Conservation (phyloP, 2,113 vertebrate genomes). For the Mesembrinibis cayennensis region DNA sequence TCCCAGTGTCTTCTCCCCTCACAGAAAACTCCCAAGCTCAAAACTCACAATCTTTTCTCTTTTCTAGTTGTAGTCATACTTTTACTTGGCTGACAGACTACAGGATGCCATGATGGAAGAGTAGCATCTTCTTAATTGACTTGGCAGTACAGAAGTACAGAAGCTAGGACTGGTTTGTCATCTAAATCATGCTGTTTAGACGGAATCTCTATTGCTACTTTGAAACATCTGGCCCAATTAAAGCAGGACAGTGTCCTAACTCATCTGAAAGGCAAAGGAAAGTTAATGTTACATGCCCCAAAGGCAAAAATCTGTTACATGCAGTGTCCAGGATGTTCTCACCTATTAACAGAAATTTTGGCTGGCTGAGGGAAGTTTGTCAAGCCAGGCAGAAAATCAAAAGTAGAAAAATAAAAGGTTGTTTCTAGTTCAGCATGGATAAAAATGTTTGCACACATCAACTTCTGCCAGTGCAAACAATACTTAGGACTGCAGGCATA, state of each 20-base stretch:
- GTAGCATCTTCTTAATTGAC: slow-evolving; percentile 26
- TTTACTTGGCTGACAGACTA: slow-evolving; percentile 19
- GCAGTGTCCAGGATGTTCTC: not conserved
- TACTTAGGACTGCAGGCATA: not conserved
- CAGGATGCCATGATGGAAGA: not conserved
- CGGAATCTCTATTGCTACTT: slow-evolving; percentile 19
- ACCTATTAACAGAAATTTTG: not conserved
- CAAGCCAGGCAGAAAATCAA: not conserved
- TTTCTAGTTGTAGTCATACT: not conserved
- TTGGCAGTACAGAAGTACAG: not conserved
- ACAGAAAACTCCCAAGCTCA: not conserved
- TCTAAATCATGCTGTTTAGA: slow-evolving; percentile 39
- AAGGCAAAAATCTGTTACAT: slow-evolving; percentile 54
- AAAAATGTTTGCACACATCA: not conserved
- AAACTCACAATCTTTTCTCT: not conserved
- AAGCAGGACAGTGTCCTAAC: not conserved
- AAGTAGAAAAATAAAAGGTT: not conserved
- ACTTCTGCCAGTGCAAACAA: not conserved
- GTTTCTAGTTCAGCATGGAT: not conserved
- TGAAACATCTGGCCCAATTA: slow-evolving; percentile 60
- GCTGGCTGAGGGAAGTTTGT: not conserved
- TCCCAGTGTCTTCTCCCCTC: not conserved
- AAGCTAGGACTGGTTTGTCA: slow-evolving; percentile 23
- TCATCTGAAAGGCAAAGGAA: slow-evolving; percentile 48
- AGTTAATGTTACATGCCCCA: slow-evolving; percentile 24